Evolutionary conservation across 2,113 vertebrate genomes (phyloP).

Genomic region (Petromus typicus): DNA sequence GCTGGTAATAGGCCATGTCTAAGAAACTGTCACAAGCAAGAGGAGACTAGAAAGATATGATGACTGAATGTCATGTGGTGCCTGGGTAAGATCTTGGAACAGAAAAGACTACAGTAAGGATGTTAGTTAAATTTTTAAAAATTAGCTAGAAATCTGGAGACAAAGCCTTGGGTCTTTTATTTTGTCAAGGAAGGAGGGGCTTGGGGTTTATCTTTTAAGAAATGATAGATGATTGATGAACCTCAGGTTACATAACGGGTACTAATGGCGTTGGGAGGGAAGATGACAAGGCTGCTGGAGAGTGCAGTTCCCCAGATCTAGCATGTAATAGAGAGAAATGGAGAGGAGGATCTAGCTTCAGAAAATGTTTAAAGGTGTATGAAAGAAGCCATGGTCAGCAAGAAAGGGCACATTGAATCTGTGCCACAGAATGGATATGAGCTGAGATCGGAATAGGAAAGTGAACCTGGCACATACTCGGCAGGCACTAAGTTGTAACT

Average conservation of each 20-base stretch:
- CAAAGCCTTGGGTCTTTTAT: not conserved
- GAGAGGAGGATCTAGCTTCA: constrained; percentile 8
- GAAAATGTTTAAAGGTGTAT: constrained; percentile 39
- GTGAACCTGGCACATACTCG: not conserved
- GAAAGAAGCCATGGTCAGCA: not conserved
- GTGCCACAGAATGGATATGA: not conserved
- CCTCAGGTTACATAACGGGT: not conserved
- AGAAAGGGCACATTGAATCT: constrained; percentile 25
- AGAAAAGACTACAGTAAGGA: not conserved
- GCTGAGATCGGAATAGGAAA: not conserved
- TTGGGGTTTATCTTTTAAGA: not conserved
- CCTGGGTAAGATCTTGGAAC: not conserved
- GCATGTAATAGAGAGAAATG: not conserved
- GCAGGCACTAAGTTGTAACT: constrained; percentile 13
- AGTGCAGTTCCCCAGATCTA: not conserved
- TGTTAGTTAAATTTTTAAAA: not conserved
- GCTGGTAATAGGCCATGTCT: not conserved
- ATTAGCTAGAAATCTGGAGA: constrained; percentile 25
- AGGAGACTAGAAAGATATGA: not conserved
- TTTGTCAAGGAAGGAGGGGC: not conserved
- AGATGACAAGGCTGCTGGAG: not conserved
- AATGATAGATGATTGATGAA: not conserved
- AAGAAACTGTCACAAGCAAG: constrained; percentile 28
- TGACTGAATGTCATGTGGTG: not conserved
- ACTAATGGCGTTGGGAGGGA: not conserved